phyloP scores from a whole-genome alignment of 2,888 invertebrate species.

The Slavum lentiscoides region DNA sequence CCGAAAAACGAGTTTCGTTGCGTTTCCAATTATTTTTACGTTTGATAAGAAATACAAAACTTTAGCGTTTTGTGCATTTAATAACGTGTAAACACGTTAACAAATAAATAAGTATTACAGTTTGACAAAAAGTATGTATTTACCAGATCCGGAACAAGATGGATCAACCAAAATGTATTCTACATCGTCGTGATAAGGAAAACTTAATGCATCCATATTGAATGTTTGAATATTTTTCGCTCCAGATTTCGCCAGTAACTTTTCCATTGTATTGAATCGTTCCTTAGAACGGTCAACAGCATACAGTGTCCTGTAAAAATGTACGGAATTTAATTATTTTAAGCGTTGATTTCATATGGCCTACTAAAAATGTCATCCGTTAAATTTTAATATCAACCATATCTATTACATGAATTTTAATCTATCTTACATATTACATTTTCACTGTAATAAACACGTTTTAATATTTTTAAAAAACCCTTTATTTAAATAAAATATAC shows the following conservation, averaged over 20 bases:
- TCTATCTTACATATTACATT: too few species aligned
- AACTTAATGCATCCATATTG: constrained; percentile 73
- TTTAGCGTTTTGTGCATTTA: too few species aligned
- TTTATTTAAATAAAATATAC: too few species aligned
- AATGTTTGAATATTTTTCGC: constrained; percentile 69
- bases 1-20: too few species aligned
- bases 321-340: constrained; percentile 16
- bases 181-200: constrained; percentile 71
- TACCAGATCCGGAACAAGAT: constrained; percentile 93
- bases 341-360: background rate
- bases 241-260: constrained; percentile 68
- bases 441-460: background rate
- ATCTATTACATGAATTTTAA: too few species aligned
- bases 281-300: constrained; percentile 77
- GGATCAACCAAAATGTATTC: constrained; percentile 95
- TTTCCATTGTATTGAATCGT: constrained; percentile 70
- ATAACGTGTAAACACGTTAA: background rate
- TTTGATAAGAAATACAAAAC: too few species aligned
- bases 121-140: constrained; percentile 54
- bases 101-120: too few species aligned
- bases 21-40: too few species aligned
- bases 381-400: too few species aligned
- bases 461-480: constrained; percentile 30
- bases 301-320: constrained; percentile 70
- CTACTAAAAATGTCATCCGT: too few species aligned